Base-by-base conservation (phyloP, 2,888 invertebrate genomes). In the Phortica okadai region DNA sequence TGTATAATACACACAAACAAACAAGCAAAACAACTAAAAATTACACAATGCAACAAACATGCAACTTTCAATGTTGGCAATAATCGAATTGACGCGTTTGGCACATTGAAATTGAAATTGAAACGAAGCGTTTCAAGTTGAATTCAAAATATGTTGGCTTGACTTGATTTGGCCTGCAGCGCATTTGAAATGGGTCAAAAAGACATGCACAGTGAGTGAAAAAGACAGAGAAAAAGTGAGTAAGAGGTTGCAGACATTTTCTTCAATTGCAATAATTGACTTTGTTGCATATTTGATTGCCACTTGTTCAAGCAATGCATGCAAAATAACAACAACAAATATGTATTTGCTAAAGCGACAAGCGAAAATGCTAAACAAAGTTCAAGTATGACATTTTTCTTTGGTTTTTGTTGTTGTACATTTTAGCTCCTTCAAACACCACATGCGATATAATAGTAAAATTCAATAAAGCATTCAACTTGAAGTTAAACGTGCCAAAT, bases 41-140 rank as follows among this genome's bases (percentile, higher is more conserved):
- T 62, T 62, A 21, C 62, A 62, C n/a, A 66, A 66, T 41, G 21
- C 54, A 73, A 73, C 16, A 67, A 66, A 41, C 42, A 42, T 44
- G n/a, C 67, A 41, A 54, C 54, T 14, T 59, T 59, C 59, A 59
- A 66, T 66, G 66, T 66, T 73, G 41, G 56, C 73, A 73, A 58
- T 73, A 33, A 58, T 33, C 16, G 21, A 62, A 16, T 7, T 6
- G 16, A 7, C 56, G 56, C n/a, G n/a, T 56, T 62, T 62, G 62
- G 62, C 25, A 4, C 16, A 25, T 62, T 62, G 25, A 16, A 62
- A 62, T 62, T 21, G 33, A 33, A 33, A 33, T 33, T 33, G 33
- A 33, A 33, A 33, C 33, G 33, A 4, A 33, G 33, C 33, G 33
- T 33, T 33, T 33, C 33, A 33, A 33, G 33, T 33, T 33, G 33